Conservation (phyloP, 1,140 invertebrate genomes). For the Brevipalpus yothersi region DNA sequence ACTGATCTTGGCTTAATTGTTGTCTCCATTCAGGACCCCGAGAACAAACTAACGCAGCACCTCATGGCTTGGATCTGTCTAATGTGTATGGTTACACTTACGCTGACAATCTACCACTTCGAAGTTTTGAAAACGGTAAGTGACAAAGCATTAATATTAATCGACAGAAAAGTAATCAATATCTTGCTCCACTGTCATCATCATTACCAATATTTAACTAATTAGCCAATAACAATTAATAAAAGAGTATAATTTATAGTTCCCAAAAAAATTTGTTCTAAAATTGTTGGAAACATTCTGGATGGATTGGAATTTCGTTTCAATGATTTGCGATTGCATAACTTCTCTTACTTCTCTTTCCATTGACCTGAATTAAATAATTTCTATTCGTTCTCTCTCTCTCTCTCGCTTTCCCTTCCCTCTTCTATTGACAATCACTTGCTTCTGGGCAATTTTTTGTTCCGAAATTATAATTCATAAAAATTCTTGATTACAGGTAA, state of each 20-base stretch:
- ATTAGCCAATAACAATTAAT: no score
- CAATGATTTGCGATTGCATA: no score
- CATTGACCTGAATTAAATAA: no score
- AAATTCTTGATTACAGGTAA: background rate
- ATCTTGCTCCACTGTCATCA: background rate
- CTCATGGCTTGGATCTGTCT: constrained; percentile 43
- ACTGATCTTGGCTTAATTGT: background rate
- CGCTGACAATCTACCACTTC: constrained; percentile 1
- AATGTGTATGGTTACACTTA: constrained; percentile 36
- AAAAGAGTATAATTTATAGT: no score
- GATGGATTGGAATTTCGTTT: no score
- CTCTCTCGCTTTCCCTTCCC: no score
- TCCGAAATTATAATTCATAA: background rate
- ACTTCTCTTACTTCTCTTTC: no score
- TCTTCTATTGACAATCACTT: background rate
- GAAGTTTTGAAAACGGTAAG: constrained; percentile 1
- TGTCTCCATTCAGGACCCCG: constrained; percentile 13
- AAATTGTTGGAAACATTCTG: no score
- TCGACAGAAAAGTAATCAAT: background rate
- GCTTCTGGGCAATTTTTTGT: background rate
- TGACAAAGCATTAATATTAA: background rate
- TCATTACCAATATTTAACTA: no score
- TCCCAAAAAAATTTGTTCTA: no score
- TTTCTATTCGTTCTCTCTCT: no score
- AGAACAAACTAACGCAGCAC: constrained; percentile 43